Percentiles rank a stretch among this genome's conserved stretches.
Evolutionary conservation across 2,113 vertebrate genomes (phyloP).

Genomic region (Pseudorectes ferrugineus): DNA sequence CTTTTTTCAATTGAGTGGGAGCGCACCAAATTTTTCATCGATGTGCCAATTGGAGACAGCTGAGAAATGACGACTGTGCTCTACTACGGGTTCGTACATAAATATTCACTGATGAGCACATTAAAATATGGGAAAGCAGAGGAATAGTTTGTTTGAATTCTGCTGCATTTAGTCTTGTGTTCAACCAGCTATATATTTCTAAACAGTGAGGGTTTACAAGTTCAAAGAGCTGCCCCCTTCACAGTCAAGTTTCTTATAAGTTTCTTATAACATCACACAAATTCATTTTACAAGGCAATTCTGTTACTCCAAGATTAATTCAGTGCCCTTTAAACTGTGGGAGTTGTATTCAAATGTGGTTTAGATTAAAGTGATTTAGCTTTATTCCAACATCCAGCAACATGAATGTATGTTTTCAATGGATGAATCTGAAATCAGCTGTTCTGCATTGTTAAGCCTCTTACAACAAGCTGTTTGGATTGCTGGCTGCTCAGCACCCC

Average conservation of each 20-base stretch:
- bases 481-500: constrained; percentile 52
- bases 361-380: constrained; percentile 70
- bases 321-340: constrained; percentile 62
- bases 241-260: constrained; percentile 35
- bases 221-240: constrained; percentile 56
- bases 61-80: constrained; percentile 59
- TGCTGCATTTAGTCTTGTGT: background rate
- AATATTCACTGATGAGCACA: constrained; percentile 58
- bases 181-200: constrained; percentile 21
- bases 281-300: constrained; percentile 56
- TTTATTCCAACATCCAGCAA: constrained; percentile 51
- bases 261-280: constrained; percentile 48
- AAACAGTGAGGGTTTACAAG: constrained; percentile 16
- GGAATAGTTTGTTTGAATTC: background rate
- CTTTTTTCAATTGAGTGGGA: constrained; percentile 53
- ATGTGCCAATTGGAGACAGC: constrained; percentile 68
- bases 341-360: constrained; percentile 61
- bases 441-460: constrained; percentile 51
- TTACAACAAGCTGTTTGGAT: constrained; percentile 52
- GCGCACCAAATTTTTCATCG: constrained; percentile 66
- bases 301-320: constrained; percentile 61
- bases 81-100: constrained; percentile 3
- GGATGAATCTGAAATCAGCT: constrained; percentile 61
- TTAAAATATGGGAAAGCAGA: constrained; percentile 28
- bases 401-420: constrained; percentile 56